A percentile compares a stretch with the other conserved stretches of the same genome.
These are phyloP conservation scores for Plebejus argus DNA, from an alignment of 2,888 invertebrate genomes.

Conservation along the genomic window DNA sequence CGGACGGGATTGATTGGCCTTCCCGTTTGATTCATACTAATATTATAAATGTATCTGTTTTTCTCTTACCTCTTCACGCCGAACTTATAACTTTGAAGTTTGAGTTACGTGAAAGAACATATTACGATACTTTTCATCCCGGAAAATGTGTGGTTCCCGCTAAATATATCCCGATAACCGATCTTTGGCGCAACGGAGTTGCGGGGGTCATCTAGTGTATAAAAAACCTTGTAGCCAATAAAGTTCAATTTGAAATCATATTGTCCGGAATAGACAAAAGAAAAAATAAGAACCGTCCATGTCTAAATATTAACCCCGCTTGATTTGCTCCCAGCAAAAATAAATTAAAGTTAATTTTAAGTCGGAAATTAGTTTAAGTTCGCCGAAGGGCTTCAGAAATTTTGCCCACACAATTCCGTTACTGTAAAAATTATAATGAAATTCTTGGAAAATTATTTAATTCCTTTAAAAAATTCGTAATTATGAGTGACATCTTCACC, in stretches of 20 bases:
- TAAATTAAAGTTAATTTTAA: background rate
- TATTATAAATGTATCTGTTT: too few species aligned
- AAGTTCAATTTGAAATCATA: background rate
- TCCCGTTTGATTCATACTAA: too few species aligned
- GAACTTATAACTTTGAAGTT: too few species aligned
- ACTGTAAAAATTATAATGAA: background rate
- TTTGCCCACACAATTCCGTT: background rate
- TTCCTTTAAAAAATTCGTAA: background rate
- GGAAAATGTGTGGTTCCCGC: too few species aligned
- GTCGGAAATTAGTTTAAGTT: conserved; percentile 5
- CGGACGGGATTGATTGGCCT: too few species aligned
- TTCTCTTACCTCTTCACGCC: too few species aligned
- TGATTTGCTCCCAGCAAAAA: background rate
- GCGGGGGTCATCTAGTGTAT: too few species aligned
- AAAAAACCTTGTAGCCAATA: background rate
- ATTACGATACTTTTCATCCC: too few species aligned
- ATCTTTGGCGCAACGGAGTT: too few species aligned
- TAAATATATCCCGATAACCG: too few species aligned
- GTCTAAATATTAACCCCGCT: background rate
- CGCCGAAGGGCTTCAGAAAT: background rate
- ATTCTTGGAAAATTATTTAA: background rate
- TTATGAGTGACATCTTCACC: conserved; percentile 11
- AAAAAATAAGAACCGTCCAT: background rate
- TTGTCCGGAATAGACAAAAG: background rate
- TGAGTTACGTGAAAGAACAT: too few species aligned